Percentiles rank a stretch among this genome's conserved stretches.
These are phyloP conservation scores for Anticlea derivata DNA, from an alignment of 2,888 invertebrate genomes.

Conservation along the genomic window DNA sequence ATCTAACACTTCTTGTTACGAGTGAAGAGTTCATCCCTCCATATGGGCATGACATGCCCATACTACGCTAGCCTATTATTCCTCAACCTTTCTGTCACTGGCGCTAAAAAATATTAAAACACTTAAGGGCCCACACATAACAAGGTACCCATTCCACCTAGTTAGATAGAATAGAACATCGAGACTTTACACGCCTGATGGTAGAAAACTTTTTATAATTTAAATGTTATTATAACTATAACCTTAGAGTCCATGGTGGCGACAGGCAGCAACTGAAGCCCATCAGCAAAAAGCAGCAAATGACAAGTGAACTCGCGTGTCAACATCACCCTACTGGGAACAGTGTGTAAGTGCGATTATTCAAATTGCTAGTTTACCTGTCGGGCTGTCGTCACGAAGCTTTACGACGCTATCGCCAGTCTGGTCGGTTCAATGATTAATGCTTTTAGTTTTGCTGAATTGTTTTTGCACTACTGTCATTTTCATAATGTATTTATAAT, in stretches of 20 bases:
- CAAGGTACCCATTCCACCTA: too few relatives aligned
- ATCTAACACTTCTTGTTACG: too few relatives aligned
- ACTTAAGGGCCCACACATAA: too few relatives aligned
- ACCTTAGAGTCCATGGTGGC: slow-evolving; percentile 68
- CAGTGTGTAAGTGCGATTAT: slow-evolving; percentile 47
- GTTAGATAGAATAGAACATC: too few relatives aligned
- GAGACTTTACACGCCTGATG: too few relatives aligned
- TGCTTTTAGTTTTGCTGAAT: slow-evolving; percentile 11
- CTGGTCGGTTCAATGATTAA: slow-evolving; percentile 40
- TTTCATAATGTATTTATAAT: background rate
- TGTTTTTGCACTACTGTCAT: slow-evolving; percentile 1
- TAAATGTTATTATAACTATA: too few relatives aligned
- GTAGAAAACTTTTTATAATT: too few relatives aligned
- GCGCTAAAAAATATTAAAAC: too few relatives aligned
- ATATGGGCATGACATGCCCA: too few relatives aligned
- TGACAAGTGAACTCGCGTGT: slow-evolving; percentile 45
- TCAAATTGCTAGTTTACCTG: slow-evolving; percentile 38
- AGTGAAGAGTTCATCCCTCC: too few relatives aligned
- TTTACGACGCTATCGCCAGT: slow-evolving; percentile 35
- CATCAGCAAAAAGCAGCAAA: slow-evolving; percentile 48
- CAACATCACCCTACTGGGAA: slow-evolving; percentile 44
- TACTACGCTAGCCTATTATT: too few relatives aligned
- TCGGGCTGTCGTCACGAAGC: slow-evolving; percentile 25
- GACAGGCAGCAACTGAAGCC: slow-evolving; percentile 40
- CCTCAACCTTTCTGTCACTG: too few relatives aligned